These are phyloP conservation scores for Pelagia noctiluca DNA, from an alignment of 30 jellyfish, hydroid and myxozoan genomes.

Conservation along the genomic window DNA sequence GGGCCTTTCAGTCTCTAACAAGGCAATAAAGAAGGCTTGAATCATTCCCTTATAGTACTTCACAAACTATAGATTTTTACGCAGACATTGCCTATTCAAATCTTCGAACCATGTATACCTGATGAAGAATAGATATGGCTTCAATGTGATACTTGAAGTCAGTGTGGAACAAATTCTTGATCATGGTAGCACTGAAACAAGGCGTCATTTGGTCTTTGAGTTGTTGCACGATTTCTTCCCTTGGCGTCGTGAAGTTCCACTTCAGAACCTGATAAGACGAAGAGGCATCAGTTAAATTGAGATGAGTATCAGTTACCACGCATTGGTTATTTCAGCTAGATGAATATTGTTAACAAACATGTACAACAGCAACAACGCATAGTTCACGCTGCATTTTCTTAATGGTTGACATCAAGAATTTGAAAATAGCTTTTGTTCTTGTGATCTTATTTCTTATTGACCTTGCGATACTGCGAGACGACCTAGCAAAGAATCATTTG, in stretches of 20 bases:
- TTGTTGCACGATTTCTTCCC: slow-evolving; percentile 93
- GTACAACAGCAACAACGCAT: too few species aligned
- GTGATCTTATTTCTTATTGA: too few species aligned
- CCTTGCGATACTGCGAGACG: too few species aligned
- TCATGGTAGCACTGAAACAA: slow-evolving; percentile 86
- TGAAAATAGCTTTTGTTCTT: too few species aligned
- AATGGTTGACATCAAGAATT: too few species aligned
- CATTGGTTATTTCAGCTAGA: too few species aligned
- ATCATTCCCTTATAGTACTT: too few species aligned
- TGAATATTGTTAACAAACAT: too few species aligned
- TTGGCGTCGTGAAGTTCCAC: slow-evolving; percentile 93
- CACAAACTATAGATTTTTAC: background rate
- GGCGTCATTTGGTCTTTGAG: slow-evolving; percentile 96
- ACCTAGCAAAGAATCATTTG: too few species aligned
- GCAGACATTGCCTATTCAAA: background rate
- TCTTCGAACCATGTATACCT: slow-evolving; percentile 2
- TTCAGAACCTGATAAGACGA: slow-evolving; percentile 69
- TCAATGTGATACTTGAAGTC: slow-evolving; percentile 87
- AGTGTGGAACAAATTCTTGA: slow-evolving; percentile 78
- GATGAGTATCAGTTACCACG: background rate
- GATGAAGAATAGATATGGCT: slow-evolving; percentile 77
- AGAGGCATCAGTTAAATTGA: background rate
- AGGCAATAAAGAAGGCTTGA: too few species aligned
- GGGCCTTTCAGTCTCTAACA: too few species aligned
- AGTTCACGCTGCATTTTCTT: too few species aligned